phyloP scores from a whole-genome alignment of 2,888 invertebrate species.

The Falcaria lacertinaria region DNA sequence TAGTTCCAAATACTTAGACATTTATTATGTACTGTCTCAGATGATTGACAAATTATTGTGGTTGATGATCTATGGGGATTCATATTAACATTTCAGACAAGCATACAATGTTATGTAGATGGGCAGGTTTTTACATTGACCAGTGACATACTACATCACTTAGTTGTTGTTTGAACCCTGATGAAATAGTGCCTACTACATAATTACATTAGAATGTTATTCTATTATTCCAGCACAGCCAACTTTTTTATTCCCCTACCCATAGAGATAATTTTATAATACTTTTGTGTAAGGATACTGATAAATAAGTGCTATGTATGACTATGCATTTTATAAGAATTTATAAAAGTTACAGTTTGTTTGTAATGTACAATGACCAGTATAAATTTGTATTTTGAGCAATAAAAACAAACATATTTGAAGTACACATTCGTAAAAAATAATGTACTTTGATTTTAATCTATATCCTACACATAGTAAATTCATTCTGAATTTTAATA shows the following conservation, averaged over 20 bases:
- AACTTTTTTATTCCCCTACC: constrained; percentile 56
- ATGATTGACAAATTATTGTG: constrained; percentile 25
- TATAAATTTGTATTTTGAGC: constrained; percentile 16
- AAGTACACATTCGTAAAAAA: constrained; percentile 3
- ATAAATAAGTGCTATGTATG: constrained; percentile 16
- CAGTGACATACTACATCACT: no score
- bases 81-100: constrained; percentile 31
- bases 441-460: background rate
- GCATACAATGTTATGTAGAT: constrained; percentile 25
- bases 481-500: constrained; percentile 6
- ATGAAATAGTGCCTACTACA: constrained; percentile 10
- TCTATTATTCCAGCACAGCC: constrained; percentile 57
- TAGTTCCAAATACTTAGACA: constrained; percentile 49
- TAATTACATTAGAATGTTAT: constrained; percentile 25
- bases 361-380: background rate
- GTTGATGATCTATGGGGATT: constrained; percentile 20
- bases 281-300: constrained; percentile 30
- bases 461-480: constrained; percentile 3
- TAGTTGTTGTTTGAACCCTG: no score
- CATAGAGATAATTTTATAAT: constrained; percentile 40
- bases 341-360: background rate
- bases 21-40: constrained; percentile 51
- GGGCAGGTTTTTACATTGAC: constrained; percentile 19
- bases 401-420: constrained; percentile 15
- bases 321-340: constrained; percentile 16